phyloP scores from a whole-genome alignment of 2,113 vertebrate species.

The Cariama cristata region DNA sequence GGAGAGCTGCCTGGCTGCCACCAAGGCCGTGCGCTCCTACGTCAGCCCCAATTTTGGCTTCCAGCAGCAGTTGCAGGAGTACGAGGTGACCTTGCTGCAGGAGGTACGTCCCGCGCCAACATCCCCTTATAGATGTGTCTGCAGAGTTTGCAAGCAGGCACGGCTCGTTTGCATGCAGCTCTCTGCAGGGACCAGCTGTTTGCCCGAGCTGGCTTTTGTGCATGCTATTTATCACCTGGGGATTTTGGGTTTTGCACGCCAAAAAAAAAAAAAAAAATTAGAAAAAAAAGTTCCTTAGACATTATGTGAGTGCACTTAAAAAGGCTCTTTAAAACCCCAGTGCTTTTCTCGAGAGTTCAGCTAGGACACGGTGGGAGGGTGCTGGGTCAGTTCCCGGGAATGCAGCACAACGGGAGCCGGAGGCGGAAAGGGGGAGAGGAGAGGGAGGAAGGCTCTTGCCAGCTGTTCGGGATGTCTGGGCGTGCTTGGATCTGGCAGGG shows the following conservation, averaged over 20 bases:
- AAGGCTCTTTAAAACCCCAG: not conserved
- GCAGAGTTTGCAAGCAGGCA: not conserved
- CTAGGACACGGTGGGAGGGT: not conserved
- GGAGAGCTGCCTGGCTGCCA: slow-evolving; percentile 85
- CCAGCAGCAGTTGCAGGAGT: slow-evolving; percentile 89
- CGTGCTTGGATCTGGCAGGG: not conserved
- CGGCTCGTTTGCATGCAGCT: not conserved
- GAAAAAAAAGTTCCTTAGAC: too few relatives aligned
- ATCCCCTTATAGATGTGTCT: rapidly evolving
- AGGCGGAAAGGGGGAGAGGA: not conserved
- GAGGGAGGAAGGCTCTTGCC: not conserved
- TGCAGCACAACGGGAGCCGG: not conserved
- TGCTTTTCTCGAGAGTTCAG: not conserved
- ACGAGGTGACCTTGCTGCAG: slow-evolving; percentile 79
- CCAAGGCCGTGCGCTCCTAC: slow-evolving; percentile 83
- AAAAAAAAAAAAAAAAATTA: not conserved
- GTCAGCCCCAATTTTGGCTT: slow-evolving; percentile 88
- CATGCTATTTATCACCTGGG: not conserved
- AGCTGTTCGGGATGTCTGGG: not conserved
- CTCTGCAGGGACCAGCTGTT: not conserved
- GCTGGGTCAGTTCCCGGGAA: not conserved
- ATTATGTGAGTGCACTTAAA: rapidly evolving
- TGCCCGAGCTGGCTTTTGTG: not conserved
- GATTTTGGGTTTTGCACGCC: not conserved
- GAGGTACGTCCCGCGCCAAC: slow-evolving; percentile 54